Evolutionary conservation across 2,888 invertebrate genomes (phyloP).

Genomic region (Volucella zonaria): DNA sequence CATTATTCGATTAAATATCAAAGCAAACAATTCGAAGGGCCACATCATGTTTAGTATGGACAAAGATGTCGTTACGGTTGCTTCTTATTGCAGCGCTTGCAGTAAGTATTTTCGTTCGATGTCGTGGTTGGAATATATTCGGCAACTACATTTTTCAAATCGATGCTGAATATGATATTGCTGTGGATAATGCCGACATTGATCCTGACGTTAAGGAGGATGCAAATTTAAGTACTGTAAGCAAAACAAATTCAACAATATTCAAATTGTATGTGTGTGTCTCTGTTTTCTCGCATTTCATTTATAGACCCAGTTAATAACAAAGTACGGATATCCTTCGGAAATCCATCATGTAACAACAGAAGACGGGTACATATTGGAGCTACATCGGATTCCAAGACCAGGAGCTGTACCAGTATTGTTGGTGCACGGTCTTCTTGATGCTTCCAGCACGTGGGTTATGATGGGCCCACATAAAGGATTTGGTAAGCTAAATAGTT

Average conservation of each 20-base stretch:
- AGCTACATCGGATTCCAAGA: conserved; percentile 88
- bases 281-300: not conserved
- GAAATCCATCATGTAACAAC: conserved; percentile 87
- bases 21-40: conserved; percentile 30
- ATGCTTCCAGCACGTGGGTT: conserved; percentile 89
- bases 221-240: conserved; percentile 45
- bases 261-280: not conserved
- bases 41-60: conserved; percentile 36
- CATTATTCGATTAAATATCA: conserved; percentile 16
- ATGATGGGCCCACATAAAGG: conserved; percentile 87
- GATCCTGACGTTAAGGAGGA: conserved; percentile 45
- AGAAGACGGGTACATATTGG: conserved; percentile 90
- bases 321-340: conserved; percentile 86
- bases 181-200: conserved; percentile 4
- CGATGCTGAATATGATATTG: not conserved
- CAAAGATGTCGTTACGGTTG: conserved; percentile 49
- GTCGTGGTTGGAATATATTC: conserved; percentile 7
- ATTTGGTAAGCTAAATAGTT: conserved; percentile 84
- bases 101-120: conserved; percentile 17
- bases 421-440: conserved; percentile 89
- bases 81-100: conserved; percentile 24
- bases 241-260: not conserved
- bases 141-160: not conserved
- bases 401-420: conserved; percentile 84
- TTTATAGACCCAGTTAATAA: conserved; percentile 84